phyloP scores from a whole-genome alignment of 2,113 vertebrate species.

The cattle (Bos taurus) region ARS-UCD2.0 NC_037328.1:64318001-64318500 shows the following conservation, averaged over 20 bases:
- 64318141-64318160: not conserved
- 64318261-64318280: not conserved
- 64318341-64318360: not conserved
- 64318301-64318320: not conserved
- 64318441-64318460: not conserved
- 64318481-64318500: not conserved
- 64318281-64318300: not conserved
- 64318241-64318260: not conserved
- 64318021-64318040: not conserved
- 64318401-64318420: not conserved
- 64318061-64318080: not conserved
- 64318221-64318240: not conserved
- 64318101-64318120: not conserved
- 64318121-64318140: not conserved
- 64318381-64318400: not conserved
- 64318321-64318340: not conserved
- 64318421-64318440: not conserved
- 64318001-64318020: not conserved
- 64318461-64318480: not conserved
- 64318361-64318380: not conserved
- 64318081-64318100: not conserved
- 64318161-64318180: not conserved
- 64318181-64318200: not conserved
- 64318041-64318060: not conserved
- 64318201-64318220: not conserved